phyloP scores from a whole-genome alignment of 2,797 vertebrate genomes.

The Dermochelys coriacea region DNA sequence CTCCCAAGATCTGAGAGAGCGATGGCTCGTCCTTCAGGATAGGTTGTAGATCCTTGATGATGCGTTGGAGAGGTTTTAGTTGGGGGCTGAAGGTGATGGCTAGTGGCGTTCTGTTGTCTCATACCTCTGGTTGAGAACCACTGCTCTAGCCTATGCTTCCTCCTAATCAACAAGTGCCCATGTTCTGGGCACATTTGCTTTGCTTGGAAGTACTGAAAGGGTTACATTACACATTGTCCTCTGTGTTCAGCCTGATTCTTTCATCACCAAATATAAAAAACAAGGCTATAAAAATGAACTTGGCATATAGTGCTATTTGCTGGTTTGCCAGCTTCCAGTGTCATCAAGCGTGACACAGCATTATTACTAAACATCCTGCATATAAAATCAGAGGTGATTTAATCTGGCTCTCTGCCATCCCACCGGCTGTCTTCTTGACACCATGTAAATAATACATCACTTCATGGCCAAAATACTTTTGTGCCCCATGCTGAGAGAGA shows the following conservation, averaged over 20 bases:
- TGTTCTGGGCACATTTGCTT: neutral
- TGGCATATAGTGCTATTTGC: neutral
- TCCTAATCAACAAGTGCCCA: neutral
- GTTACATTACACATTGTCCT: neutral
- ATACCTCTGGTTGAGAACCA: neutral
- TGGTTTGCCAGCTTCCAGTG: slow-evolving; percentile 49
- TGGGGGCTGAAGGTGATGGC: no score
- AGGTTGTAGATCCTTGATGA: no score
- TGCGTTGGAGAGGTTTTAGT: no score
- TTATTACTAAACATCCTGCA: slow-evolving; percentile 50
- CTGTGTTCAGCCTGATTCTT: neutral
- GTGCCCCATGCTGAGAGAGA: slow-evolving; percentile 8
- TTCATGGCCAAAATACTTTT: slow-evolving; percentile 39
- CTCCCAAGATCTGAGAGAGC: no score
- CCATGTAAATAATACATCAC: slow-evolving; percentile 53
- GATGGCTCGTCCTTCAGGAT: no score
- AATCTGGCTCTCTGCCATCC: slow-evolving; percentile 47
- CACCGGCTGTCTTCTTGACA: slow-evolving; percentile 48
- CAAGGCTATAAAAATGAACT: neutral
- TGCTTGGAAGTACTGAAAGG: neutral
- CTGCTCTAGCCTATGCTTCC: neutral
- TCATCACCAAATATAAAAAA: neutral
- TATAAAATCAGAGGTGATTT: slow-evolving; percentile 54
- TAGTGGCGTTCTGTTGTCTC: no score
- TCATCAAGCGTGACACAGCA: slow-evolving; percentile 28